A percentile compares a stretch with the other conserved stretches of the same genome.
These are phyloP conservation scores for Picus viridis DNA, from an alignment of 2,797 vertebrate genomes.

Conservation along the genomic window DNA sequence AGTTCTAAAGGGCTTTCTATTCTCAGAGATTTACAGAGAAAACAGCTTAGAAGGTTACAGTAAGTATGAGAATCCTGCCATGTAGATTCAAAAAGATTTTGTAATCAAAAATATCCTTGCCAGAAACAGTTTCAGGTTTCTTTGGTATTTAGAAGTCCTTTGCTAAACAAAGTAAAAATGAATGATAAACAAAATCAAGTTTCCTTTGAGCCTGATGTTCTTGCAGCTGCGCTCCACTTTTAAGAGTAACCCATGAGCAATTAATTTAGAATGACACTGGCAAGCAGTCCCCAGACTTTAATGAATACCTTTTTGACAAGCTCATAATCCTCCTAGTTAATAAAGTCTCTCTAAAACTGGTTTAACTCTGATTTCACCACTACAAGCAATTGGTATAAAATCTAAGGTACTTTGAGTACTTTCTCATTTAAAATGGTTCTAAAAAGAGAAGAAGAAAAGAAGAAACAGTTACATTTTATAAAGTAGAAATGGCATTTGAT, in stretches of 20 bases:
- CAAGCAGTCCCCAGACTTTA: slow-evolving; percentile 61
- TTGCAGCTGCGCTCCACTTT: slow-evolving; percentile 67
- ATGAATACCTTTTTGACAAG: slow-evolving; percentile 66
- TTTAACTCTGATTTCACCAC: slow-evolving; percentile 53
- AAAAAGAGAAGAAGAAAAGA: background rate
- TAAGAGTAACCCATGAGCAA: slow-evolving; percentile 57
- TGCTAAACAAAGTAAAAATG: slow-evolving; percentile 68
- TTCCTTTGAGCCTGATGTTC: slow-evolving; percentile 58
- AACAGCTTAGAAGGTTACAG: background rate
- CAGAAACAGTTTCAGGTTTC: slow-evolving; percentile 49
- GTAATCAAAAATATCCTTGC: slow-evolving; percentile 51
- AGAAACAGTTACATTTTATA: background rate
- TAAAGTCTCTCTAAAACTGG: slow-evolving; percentile 51
- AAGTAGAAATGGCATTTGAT: background rate
- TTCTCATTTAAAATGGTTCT: slow-evolving; percentile 13
- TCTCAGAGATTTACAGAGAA: background rate
- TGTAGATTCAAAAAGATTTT: slow-evolving; percentile 23
- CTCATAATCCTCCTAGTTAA: slow-evolving; percentile 53
- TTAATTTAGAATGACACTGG: slow-evolving; percentile 65
- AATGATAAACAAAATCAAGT: slow-evolving; percentile 61
- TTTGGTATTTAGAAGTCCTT: slow-evolving; percentile 52
- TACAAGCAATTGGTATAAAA: background rate
- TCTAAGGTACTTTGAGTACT: slow-evolving; percentile 17
- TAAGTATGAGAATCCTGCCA: background rate
- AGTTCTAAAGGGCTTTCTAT: background rate